These are phyloP conservation scores for Coluber constrictor DNA, from an alignment of 2,797 vertebrate genomes.

Conservation along the genomic window DNA sequence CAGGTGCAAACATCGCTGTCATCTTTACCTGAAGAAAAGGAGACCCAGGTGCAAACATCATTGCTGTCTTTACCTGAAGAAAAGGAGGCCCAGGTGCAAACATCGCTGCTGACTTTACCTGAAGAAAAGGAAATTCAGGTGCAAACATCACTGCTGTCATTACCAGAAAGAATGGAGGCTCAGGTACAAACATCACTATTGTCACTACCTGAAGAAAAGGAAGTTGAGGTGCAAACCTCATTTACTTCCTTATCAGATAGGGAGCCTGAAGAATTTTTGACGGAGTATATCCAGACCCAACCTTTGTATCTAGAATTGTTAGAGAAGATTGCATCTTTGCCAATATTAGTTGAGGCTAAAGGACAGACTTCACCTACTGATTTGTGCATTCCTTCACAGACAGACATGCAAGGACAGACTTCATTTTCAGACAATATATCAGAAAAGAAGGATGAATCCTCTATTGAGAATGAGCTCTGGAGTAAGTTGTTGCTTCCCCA, in stretches of 20 bases:
- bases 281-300: neutral
- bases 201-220: neutral
- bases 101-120: neutral
- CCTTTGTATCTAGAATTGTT: conserved; percentile 2
- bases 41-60: neutral
- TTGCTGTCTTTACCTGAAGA: neutral
- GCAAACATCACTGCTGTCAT: neutral
- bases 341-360: neutral
- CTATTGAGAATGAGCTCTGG: neutral
- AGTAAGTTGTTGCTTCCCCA: neutral
- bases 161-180: neutral
- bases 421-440: conserved; percentile 24
- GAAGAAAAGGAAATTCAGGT: neutral
- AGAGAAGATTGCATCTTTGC: conserved; percentile 12
- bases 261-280: neutral
- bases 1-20: neutral
- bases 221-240: conserved; percentile 13
- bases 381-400: neutral
- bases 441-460: conserved; percentile 2
- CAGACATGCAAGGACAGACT: conserved; percentile 16
- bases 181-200: conserved; percentile 6
- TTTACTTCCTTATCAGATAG: neutral
- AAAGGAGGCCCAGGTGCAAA: neutral
- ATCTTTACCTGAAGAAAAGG: neutral
- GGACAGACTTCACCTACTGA: conserved; percentile 19